Conservation (phyloP, 2,888 invertebrate species). For the Priapulus caudatus region DNA sequence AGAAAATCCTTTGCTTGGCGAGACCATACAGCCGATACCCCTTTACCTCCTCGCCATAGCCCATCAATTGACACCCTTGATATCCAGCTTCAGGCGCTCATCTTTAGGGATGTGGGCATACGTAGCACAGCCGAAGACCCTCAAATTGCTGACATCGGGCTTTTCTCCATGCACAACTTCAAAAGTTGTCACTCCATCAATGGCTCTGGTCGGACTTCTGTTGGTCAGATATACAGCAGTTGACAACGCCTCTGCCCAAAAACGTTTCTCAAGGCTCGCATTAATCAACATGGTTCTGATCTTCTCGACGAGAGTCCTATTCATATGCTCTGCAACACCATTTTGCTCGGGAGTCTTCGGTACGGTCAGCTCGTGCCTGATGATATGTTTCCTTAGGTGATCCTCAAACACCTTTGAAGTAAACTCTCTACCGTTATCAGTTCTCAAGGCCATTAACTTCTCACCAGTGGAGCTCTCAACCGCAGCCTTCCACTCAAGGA, state of each 20-base stretch:
- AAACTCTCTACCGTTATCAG: conserved; percentile 16
- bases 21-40: conserved; percentile 15
- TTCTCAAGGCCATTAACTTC: conserved; percentile 11
- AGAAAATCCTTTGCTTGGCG: conserved; percentile 10
- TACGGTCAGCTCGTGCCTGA: conserved; percentile 27
- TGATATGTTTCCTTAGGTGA: conserved; percentile 25
- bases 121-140: conserved; percentile 18
- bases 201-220: conserved; percentile 24
- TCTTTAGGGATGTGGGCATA: conserved; percentile 15
- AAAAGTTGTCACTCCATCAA: too few relatives aligned
- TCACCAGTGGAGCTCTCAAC: conserved; percentile 7
- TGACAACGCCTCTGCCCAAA: conserved; percentile 34
- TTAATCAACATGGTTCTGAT: conserved; percentile 28
- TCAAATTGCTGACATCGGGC: conserved; percentile 16
- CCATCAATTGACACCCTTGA: conserved; percentile 16
- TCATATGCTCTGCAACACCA: conserved; percentile 30
- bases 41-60: conserved; percentile 15
- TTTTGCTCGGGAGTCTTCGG: conserved; percentile 33
- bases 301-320: conserved; percentile 28
- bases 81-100: conserved; percentile 11
- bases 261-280: conserved; percentile 21
- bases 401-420: conserved; percentile 19
- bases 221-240: conserved; percentile 31
- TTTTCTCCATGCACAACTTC: conserved; percentile 17
- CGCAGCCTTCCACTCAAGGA: conserved; percentile 10